Evolutionary conservation across 1,140 invertebrate genomes (phyloP), one percentile per base, ranked within the genome.

Genomic region (Gonatopus flavifemur): DNA sequence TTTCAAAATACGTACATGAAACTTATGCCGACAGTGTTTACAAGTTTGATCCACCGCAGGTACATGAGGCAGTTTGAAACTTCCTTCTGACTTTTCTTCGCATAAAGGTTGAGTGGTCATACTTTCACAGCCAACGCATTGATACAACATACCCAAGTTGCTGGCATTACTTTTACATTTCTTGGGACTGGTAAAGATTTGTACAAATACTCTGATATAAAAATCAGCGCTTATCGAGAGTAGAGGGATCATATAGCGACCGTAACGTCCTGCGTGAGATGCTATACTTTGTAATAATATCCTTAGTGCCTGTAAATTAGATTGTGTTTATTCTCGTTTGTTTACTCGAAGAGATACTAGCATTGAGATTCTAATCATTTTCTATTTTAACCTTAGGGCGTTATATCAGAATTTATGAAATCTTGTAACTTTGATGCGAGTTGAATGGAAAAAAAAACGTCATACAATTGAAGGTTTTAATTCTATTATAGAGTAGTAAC

Each of bases 191-290:
- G 86, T 84, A 42, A 83, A 86, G 2, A 99, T 78, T 65, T 85
- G 84, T 1, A 99, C 92, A 81, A 99, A 98, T 5, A 99, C 86
- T 55, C 98, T 80, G 19, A 98, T 86, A 74, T 99, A 99, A 79
- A 99, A 99, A 77, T 99, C 98, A 3, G 89, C 91, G 47, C 94
- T 97, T 38, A 99, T 69, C 18, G 91, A 94, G 1, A 99, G 63
- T 4, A 99, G 58, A 0, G 98, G 98, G 41, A 86, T 83, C 58
- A 98, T 98, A 66, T 96, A 97, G 35, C 93, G 83, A 15, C 93
- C 91, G 76, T 99, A 96, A 28, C 91, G 81, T 68, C 90, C 95
- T 1, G 97, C 97, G 68, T 95, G 90, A 1, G 85, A 82, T 59
- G 98, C 91, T 57, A 99, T 90, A 55, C 86, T 86, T 66, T 94